A percentile compares a stretch with the other conserved stretches of the same genome.
These are phyloP conservation scores for Porites lobata DNA, from an alignment of 92 coral and sea anemone genomes.

Conservation along the genomic window DNA sequence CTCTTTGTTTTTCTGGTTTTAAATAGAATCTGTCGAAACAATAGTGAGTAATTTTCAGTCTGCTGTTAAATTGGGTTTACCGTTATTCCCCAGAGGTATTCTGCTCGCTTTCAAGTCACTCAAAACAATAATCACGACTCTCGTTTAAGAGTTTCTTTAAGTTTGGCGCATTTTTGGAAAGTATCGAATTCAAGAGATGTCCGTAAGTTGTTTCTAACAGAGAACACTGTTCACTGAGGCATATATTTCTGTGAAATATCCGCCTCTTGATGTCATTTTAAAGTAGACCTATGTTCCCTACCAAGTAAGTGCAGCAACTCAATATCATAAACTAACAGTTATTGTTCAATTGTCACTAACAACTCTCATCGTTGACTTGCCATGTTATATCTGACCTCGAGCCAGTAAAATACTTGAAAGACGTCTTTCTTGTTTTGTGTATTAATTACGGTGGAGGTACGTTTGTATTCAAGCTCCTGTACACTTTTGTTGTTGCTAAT, in stretches of 20 bases:
- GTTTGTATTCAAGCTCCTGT: neutral
- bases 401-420: slow-evolving; percentile 7
- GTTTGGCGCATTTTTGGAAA: neutral
- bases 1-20: neutral
- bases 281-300: neutral
- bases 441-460: neutral
- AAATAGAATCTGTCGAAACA: slow-evolving; percentile 7
- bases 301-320: slow-evolving; percentile 14
- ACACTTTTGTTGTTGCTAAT: slow-evolving; percentile 1
- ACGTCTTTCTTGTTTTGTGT: slow-evolving; percentile 13
- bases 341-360: neutral
- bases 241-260: neutral
- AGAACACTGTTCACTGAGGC: neutral
- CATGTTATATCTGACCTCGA: neutral
- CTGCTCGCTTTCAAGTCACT: neutral
- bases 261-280: neutral
- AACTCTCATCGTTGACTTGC: neutral
- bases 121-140: neutral
- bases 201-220: neutral
- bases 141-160: neutral
- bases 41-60: neutral
- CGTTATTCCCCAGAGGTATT: neutral
- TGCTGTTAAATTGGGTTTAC: neutral
- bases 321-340: neutral
- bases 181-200: neutral